Conservation (phyloP, 2,113 vertebrate species). For the Triplophysa rosa region DNA sequence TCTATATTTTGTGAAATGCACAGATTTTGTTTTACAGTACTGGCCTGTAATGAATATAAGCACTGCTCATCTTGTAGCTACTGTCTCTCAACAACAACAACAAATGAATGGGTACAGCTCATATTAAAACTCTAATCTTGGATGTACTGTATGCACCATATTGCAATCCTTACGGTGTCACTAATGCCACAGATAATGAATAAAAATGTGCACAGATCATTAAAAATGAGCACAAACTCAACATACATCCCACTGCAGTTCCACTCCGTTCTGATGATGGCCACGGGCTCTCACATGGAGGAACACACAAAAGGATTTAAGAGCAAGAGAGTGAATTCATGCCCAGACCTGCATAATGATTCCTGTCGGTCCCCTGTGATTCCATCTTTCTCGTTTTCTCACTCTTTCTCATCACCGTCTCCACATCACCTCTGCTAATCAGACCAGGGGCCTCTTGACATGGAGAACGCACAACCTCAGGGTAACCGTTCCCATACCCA, state of each 20-base stretch:
- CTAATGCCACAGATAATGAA: neutral
- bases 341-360: slow-evolving; percentile 37
- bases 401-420: slow-evolving; percentile 40
- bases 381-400: neutral
- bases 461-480: slow-evolving; percentile 51
- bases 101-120: too few relatives aligned
- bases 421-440: slow-evolving; percentile 48
- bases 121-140: too few relatives aligned
- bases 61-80: too few relatives aligned
- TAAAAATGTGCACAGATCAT: neutral
- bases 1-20: too few relatives aligned
- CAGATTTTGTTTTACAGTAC: too few relatives aligned
- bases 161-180: neutral
- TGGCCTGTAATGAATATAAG: too few relatives aligned
- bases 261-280: neutral
- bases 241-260: neutral
- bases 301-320: neutral
- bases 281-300: neutral
- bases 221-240: neutral
- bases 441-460: slow-evolving; percentile 26
- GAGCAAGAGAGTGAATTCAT: slow-evolving; percentile 10
- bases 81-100: too few relatives aligned
- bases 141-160: neutral
- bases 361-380: slow-evolving; percentile 36
- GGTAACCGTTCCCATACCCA: slow-evolving; percentile 61